Percentiles rank a stretch among this genome's conserved stretches.
Evolutionary conservation across 2,113 vertebrate genomes (phyloP).

Genomic region (western clawed frog (Xenopus tropicalis)): UCB_Xtro_10.0 CM004447.2:11421001-11421500

Average conservation of each 20-base stretch:
- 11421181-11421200: conserved; percentile 44
- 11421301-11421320: conserved; percentile 30
- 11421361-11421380: conserved; percentile 2
- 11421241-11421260: conserved; percentile 13
- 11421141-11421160: conserved; percentile 53
- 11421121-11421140: conserved; percentile 53
- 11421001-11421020: conserved; percentile 44
- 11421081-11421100: conserved; percentile 48
- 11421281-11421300: conserved; percentile 7
- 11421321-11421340: conserved; percentile 18
- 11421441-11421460: conserved; percentile 1
- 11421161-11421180: conserved; percentile 58
- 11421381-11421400: background rate
- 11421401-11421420: background rate
- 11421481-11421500: background rate
- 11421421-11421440: background rate
- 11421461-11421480: conserved; percentile 23
- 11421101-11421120: conserved; percentile 50
- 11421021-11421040: conserved; percentile 49
- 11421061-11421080: conserved; percentile 36
- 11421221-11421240: conserved; percentile 40
- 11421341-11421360: background rate
- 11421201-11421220: conserved; percentile 37
- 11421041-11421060: conserved; percentile 36
- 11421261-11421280: background rate